Percentiles rank a stretch among this genome's conserved stretches.
Conservation (phyloP, 1,140 invertebrate genomes). For the Hypothenemus hampei region DNA sequence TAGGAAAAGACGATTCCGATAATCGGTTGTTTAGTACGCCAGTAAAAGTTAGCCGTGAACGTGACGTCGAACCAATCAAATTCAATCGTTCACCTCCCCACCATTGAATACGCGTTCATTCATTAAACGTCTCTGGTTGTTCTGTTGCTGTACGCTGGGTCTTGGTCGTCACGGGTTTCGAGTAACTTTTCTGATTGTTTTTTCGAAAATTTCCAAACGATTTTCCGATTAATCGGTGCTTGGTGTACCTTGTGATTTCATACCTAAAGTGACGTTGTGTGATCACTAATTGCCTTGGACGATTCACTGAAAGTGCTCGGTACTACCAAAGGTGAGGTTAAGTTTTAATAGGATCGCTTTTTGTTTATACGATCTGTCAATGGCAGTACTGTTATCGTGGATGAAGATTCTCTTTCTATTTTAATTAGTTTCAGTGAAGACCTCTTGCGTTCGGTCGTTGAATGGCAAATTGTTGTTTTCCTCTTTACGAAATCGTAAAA, state of each 20-base stretch:
- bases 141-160: conserved; percentile 16
- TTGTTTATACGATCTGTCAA: conserved; percentile 14
- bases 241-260: conserved; percentile 3
- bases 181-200: background rate
- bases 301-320: background rate
- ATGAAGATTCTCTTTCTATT: background rate
- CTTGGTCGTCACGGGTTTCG: conserved; percentile 11
- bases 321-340: conserved; percentile 17
- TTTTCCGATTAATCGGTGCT: background rate
- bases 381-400: background rate
- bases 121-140: conserved; percentile 16
- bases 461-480: too few relatives aligned
- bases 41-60: conserved; percentile 19
- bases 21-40: background rate
- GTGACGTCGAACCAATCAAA: conserved; percentile 19
- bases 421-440: background rate
- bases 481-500: too few relatives aligned
- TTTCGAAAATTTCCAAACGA: background rate
- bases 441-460: too few relatives aligned
- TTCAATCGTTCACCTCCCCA: conserved; percentile 7
- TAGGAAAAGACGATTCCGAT: background rate
- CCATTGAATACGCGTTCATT: conserved; percentile 22
- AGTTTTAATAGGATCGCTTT: conserved; percentile 4
- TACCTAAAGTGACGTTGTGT: background rate
- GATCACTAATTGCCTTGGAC: background rate